phyloP scores from a whole-genome alignment of 2,888 invertebrate species.

The Ophion costatus region DNA sequence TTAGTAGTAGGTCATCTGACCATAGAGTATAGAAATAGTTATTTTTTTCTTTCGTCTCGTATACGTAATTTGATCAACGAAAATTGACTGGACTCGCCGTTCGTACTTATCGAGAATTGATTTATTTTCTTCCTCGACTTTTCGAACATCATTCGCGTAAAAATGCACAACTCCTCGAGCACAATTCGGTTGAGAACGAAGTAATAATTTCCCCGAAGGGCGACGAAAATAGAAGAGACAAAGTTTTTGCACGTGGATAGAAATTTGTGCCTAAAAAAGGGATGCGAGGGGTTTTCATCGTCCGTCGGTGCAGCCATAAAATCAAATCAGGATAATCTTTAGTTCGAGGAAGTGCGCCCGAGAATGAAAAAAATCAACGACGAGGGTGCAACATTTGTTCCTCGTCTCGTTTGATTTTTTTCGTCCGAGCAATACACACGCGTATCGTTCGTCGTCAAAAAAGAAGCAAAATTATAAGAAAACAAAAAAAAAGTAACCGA shows the following conservation, averaged over 20 bases:
- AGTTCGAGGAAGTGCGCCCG: neutral
- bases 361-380: neutral
- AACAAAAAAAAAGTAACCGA: neutral
- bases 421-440: slow-evolving; percentile 15
- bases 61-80: slow-evolving; percentile 13
- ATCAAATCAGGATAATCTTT: slow-evolving; percentile 30
- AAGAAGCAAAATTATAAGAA: neutral
- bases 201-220: neutral
- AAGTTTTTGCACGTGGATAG: neutral
- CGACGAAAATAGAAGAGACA: neutral
- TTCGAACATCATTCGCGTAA: slow-evolving; percentile 10
- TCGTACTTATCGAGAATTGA: slow-evolving; percentile 2
- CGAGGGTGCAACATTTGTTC: neutral
- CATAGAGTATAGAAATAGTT: slow-evolving; percentile 63
- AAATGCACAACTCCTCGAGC: neutral
- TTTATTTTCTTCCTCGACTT: neutral
- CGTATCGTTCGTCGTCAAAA: slow-evolving; percentile 22
- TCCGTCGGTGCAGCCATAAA: slow-evolving; percentile 31
- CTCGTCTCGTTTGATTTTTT: slow-evolving; percentile 2
- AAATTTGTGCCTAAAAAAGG: too few species aligned
- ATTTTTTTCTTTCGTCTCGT: slow-evolving; percentile 26
- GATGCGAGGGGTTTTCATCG: slow-evolving; percentile 11
- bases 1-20: slow-evolving; percentile 71
- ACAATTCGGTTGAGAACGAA: neutral
- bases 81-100: neutral